Percentiles rank a stretch among this genome's conserved stretches.
phyloP scores from a whole-genome alignment of 2,888 invertebrate genomes.

The Ophioninae sp. region DNA sequence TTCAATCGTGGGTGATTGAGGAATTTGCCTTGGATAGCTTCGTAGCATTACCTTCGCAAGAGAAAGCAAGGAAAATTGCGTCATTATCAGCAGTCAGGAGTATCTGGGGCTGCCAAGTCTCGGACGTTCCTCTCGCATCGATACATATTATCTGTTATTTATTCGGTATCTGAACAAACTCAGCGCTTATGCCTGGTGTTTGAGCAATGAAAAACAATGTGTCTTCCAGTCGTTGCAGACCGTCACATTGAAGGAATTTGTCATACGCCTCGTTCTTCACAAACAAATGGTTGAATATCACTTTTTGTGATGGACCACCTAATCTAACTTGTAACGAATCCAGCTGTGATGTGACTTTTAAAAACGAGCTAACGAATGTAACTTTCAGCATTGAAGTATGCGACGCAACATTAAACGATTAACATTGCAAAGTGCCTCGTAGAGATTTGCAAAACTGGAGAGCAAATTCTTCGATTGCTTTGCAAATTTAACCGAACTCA shows the following conservation, averaged over 20 bases:
- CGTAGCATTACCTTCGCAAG: background rate
- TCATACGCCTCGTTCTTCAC: background rate
- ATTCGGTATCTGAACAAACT: constrained; percentile 7
- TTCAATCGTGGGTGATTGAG: background rate
- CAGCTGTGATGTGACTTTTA: background rate
- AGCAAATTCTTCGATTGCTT: too few relatives aligned
- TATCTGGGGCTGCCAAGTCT: background rate
- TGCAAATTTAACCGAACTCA: too few relatives aligned
- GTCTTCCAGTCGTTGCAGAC: background rate
- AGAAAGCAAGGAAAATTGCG: constrained; percentile 4
- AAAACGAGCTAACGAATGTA: background rate
- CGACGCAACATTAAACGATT: background rate
- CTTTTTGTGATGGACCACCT: background rate
- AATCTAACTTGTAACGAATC: background rate
- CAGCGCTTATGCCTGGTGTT: background rate
- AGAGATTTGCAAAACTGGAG: too few relatives aligned
- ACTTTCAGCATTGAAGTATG: background rate
- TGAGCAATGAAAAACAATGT: background rate
- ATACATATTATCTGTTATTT: constrained; percentile 20
- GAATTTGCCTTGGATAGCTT: background rate
- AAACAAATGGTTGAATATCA: background rate
- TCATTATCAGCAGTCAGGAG: constrained; percentile 13
- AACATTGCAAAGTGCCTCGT: too few relatives aligned
- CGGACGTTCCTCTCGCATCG: constrained; percentile 1
- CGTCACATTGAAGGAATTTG: background rate